Evolutionary conservation across 2,888 invertebrate species (phyloP).

Genomic region (Tetropium fuscum): DNA sequence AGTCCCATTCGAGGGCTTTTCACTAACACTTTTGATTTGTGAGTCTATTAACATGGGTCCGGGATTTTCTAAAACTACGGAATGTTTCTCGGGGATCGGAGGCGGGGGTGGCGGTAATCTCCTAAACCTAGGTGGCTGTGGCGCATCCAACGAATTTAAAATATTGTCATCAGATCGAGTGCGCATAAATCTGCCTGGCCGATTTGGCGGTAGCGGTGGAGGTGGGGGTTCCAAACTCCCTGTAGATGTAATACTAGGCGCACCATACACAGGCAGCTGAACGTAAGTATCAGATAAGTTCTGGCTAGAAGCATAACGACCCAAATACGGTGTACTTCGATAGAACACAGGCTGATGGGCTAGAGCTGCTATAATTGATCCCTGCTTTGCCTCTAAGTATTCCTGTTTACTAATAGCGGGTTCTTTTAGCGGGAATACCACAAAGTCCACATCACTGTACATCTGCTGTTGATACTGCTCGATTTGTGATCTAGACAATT

Average conservation of each 20-base stretch:
- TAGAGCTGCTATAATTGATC: slow-evolving; percentile 76
- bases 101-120: slow-evolving; percentile 68
- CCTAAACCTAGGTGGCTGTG: slow-evolving; percentile 69
- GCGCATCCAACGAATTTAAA: slow-evolving; percentile 74
- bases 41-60: slow-evolving; percentile 33
- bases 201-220: slow-evolving; percentile 73
- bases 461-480: slow-evolving; percentile 91
- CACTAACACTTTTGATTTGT: slow-evolving; percentile 38
- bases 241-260: slow-evolving; percentile 75
- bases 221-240: slow-evolving; percentile 75
- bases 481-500: slow-evolving; percentile 80
- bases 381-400: slow-evolving; percentile 89
- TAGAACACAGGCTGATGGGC: slow-evolving; percentile 80
- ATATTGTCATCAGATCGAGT: slow-evolving; percentile 87
- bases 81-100: slow-evolving; percentile 59
- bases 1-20: slow-evolving; percentile 34
- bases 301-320: slow-evolving; percentile 84
- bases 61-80: slow-evolving; percentile 35
- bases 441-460: slow-evolving; percentile 92
- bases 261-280: slow-evolving; percentile 78
- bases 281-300: slow-evolving; percentile 83
- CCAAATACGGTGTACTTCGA: slow-evolving; percentile 85
- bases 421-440: slow-evolving; percentile 91
- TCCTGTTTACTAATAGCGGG: slow-evolving; percentile 91
- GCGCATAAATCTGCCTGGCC: slow-evolving; percentile 73